Evolutionary conservation across 2,888 invertebrate species (phyloP), one percentile per base, ranked within the genome.

Genomic region (Rhopalosiphum nymphaeae): DNA sequence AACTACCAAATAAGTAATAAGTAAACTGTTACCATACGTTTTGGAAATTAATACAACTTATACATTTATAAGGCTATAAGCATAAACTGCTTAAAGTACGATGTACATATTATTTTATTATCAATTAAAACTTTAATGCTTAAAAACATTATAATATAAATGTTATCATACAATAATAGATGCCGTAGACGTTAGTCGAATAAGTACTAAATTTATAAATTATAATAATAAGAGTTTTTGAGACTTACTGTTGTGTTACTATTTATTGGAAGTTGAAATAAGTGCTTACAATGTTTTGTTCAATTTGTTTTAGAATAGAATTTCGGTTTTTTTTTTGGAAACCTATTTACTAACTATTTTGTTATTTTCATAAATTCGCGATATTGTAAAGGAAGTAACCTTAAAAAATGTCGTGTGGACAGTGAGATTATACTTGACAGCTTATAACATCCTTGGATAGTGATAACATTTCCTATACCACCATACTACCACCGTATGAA

Each of bases 321-420:
- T 57, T 29, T 44, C 9, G 57, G 16, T 29, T 44, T 29, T 44
- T 89, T 42, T 89, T n/a, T n/a, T 89, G 11, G 13, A 78, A 78
- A 78, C 2, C 9, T 78, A 78, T 78, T 78, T 21, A 46, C 4
- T 29, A 46, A 46, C 2, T 90, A 46, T 90, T 13, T 67, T 67
- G 67, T 36, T 36, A 9, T 78, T 78, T 42, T 78, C 3, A 36
- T 78, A 36, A 78, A 25, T 90, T 49, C 3, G 2, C 29, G 10
- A 57, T 44, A 29, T 89, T 26, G 29, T 49, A 91, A 84, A 91
- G 11, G 13, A 16, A 36, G 9, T 92, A 92, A 92, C 92, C 92
- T 92, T 67, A 92, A 92, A 92, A 21, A 84, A 5, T 25, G 13
- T 29, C 86, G 42, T 56, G 49, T n/a, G 92, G 9, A 25, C 46